phyloP scores from a whole-genome alignment of 2,797 vertebrate species.

The Steatocranus sp. region DNA sequence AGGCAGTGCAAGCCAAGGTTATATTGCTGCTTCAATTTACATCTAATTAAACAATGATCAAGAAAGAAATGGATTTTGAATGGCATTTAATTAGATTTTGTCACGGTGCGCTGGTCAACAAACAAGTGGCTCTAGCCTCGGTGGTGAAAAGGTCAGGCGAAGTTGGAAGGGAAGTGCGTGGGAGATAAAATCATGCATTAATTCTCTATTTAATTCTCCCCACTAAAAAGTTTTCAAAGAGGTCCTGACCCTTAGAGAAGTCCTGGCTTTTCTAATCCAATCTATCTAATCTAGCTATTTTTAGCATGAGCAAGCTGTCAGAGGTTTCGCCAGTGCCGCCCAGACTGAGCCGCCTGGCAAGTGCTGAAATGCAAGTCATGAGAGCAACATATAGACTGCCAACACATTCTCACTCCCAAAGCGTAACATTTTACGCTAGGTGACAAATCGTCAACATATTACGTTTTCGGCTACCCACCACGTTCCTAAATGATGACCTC shows the following conservation, averaged over 20 bases:
- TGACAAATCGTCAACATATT: no score
- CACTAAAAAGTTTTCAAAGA: constrained; percentile 38
- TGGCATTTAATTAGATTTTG: constrained; percentile 76
- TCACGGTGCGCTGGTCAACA: constrained; percentile 68
- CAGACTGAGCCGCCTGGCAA: neutral
- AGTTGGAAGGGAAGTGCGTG: constrained; percentile 39
- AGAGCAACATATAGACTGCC: neutral
- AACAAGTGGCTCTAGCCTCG: constrained; percentile 53
- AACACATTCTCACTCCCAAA: no score
- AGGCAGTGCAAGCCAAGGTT: constrained; percentile 64
- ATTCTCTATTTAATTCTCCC: constrained; percentile 1
- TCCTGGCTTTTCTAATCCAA: constrained; percentile 4
- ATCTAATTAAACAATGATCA: constrained; percentile 83
- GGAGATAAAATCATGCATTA: constrained; percentile 53
- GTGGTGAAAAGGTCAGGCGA: constrained; percentile 59
- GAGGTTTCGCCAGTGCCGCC: neutral
- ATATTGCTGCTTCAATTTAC: constrained; percentile 74
- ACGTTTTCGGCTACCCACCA: no score
- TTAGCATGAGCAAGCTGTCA: neutral
- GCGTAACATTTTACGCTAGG: no score
- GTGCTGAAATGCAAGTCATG: neutral
- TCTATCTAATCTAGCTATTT: constrained; percentile 12
- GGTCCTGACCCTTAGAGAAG: constrained; percentile 1
- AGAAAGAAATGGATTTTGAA: constrained; percentile 76
- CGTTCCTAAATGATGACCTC: no score